Percentiles rank a stretch among this genome's conserved stretches.
Evolutionary conservation across 2,113 vertebrate genomes (phyloP).

Genomic region (Microtus pennsylvanicus): DNA sequence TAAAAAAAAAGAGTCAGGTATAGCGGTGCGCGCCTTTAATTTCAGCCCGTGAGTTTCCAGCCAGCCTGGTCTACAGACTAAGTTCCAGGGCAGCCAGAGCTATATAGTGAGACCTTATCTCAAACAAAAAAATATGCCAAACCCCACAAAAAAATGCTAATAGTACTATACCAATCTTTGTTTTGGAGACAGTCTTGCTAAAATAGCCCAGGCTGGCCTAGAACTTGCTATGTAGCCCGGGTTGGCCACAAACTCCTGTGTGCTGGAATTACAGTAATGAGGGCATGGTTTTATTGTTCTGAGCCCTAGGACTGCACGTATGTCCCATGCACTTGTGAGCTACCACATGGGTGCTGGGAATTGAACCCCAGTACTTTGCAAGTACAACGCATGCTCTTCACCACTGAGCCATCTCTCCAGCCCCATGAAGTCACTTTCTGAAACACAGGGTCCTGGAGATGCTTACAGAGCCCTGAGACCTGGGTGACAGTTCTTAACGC

Average conservation of each 20-base stretch:
- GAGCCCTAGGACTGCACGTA: background rate
- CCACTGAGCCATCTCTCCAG: background rate
- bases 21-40: background rate
- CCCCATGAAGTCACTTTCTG: background rate
- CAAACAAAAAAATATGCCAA: background rate
- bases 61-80: background rate
- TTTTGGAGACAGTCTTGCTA: background rate
- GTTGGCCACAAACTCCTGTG: background rate
- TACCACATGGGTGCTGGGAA: background rate
- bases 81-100: background rate
- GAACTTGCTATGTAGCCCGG: background rate
- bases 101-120: background rate
- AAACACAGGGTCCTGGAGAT: background rate
- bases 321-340: background rate
- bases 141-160: background rate
- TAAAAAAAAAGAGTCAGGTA: background rate
- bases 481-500: background rate
- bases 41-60: background rate
- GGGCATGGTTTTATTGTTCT: background rate
- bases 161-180: background rate
- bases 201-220: background rate
- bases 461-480: background rate
- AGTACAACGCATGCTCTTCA: rapidly evolving
- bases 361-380: background rate
- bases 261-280: background rate